Evolutionary conservation across 2,797 vertebrate genomes (phyloP).

Genomic region (Mus spretus): DNA sequence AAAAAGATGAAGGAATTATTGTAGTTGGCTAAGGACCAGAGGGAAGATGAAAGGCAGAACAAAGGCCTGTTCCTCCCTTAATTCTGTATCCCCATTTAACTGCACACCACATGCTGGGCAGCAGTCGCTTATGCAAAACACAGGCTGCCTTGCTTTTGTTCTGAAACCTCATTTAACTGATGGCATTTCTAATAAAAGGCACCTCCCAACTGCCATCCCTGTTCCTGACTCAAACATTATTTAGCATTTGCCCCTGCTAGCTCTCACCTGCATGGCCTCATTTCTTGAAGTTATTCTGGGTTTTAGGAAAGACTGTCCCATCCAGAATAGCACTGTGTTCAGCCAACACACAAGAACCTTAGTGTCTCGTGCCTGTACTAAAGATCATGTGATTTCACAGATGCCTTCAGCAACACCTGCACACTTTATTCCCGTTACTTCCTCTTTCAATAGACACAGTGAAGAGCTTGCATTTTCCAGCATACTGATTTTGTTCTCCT

Average conservation of each 20-base stretch:
- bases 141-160: slow-evolving; percentile 56
- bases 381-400: neutral
- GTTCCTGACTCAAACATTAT: neutral
- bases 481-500: neutral
- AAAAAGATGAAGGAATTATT: slow-evolving; percentile 34
- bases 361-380: neutral
- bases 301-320: neutral
- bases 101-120: neutral
- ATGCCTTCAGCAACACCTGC: neutral
- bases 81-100: slow-evolving; percentile 2
- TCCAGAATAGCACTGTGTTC: neutral
- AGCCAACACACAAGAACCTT: neutral
- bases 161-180: slow-evolving; percentile 28
- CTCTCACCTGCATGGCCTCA: neutral
- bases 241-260: neutral
- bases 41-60: neutral
- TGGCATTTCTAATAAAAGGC: slow-evolving; percentile 56
- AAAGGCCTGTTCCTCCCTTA: neutral
- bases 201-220: neutral
- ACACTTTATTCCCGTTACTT: neutral
- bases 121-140: slow-evolving; percentile 8
- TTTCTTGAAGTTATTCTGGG: slow-evolving; percentile 13
- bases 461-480: neutral
- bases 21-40: slow-evolving; percentile 31
- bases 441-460: neutral